Base-by-base conservation (phyloP, 35 echinoderm and acorn worm species). In the Ophiothrix spiculata region DNA sequence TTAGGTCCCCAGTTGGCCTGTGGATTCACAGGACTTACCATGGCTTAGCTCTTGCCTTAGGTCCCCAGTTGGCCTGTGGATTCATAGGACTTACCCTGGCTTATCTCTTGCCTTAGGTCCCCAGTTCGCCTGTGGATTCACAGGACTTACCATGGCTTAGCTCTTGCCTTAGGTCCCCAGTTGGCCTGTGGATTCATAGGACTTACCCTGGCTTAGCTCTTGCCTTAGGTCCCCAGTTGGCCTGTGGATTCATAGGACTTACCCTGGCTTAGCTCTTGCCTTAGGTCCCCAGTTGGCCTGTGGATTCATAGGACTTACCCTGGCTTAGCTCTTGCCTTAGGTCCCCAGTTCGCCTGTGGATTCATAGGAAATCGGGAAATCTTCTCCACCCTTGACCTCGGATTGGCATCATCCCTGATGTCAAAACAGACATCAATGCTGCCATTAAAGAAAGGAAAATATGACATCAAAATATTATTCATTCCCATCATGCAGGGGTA, bases 291-390 rank as follows among this genome's bases (percentile, higher is more conserved):
- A 64, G 45, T 64, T n/a, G n/a, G n/a, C n/a, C n/a, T n/a, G 49
- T 32, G n/a, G 21, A 15, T 17, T 74, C 69, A 0, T 77, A 4
- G 77, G 2, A 90, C 95, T 93, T 80, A 99, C 96, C 42, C 46
- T 88, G 88, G 79, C 56, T 83, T 90, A 19, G 96, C 96, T 36
- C 84, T 94, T 2, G 93, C 86, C 69, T 90, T 99, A 39, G 96
- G 96, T 45, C 96, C 96, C 96, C 96, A 99, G 38, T 99, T 88
- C 1, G 89, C 81, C 39, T 91, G 80, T 34, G 96, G 96, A 56
- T 99, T 99, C 41, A 85, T 85, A 42, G 93, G 96, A 40, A 99
- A 99, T 32, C 96, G 49, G 40, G 75, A 81, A 17, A 99, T 39
- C 28, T 87, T 90, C 75, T 84, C 80, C 79, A 92, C 56, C 13